Conservation (phyloP, 2,113 vertebrate species). For the Melanerpes formicivorus region DNA sequence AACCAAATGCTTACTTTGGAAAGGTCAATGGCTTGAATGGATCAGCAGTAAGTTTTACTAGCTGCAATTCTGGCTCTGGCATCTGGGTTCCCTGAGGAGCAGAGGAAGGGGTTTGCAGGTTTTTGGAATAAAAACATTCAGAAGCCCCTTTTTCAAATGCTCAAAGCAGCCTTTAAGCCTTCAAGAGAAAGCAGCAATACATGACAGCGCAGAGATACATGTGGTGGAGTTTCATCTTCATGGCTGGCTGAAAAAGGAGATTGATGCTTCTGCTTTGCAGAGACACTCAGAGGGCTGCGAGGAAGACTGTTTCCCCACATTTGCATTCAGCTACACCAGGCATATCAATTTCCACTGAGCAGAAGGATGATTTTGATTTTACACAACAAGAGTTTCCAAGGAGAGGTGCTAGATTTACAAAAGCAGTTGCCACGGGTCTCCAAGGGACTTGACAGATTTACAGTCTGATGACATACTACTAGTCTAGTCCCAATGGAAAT, state of each 20-base stretch:
- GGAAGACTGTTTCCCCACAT: not conserved
- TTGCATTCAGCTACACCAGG: not conserved
- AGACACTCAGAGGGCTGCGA: not conserved
- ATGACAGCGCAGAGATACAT: rapidly evolving
- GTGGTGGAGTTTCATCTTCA: not conserved
- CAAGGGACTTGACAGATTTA: slow-evolving; percentile 35
- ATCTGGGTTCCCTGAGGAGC: not conserved
- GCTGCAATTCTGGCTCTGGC: not conserved
- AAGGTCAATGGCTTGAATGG: not conserved
- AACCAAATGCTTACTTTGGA: not conserved
- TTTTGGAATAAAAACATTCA: not conserved
- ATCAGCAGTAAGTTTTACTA: not conserved
- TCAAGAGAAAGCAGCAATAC: not conserved
- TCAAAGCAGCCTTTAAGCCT: not conserved
- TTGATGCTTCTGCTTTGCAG: not conserved
- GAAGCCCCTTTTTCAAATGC: not conserved
- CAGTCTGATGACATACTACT: not conserved
- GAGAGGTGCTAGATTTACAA: not conserved
- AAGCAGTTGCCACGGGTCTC: slow-evolving; percentile 23
- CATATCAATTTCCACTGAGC: not conserved
- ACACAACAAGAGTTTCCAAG: not conserved
- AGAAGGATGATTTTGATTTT: not conserved
- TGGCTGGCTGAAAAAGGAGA: not conserved
- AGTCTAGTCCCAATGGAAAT: not conserved
- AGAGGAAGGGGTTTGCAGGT: not conserved